A percentile compares a stretch with the other conserved stretches of the same genome.
Evolutionary conservation across 2,888 invertebrate genomes (phyloP).

Genomic region (Sericinus montela): DNA sequence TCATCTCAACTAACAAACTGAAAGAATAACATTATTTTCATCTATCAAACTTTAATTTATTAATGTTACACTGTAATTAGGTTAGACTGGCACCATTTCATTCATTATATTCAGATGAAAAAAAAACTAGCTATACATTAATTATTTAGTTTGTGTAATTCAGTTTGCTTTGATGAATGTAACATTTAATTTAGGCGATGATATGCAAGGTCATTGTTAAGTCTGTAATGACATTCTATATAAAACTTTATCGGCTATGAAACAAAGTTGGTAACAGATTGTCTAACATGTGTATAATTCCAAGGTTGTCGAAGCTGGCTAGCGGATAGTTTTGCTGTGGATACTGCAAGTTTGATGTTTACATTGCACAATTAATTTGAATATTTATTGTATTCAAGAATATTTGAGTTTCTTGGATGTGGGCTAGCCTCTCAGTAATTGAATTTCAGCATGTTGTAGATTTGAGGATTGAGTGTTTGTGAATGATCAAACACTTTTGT

Average conservation of each 20-base stretch:
- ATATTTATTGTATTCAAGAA: constrained; percentile 13
- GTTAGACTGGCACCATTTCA: constrained; percentile 60
- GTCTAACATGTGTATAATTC: constrained; percentile 31
- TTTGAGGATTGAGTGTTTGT: background rate
- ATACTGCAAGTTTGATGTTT: constrained; percentile 36
- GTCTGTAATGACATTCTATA: constrained; percentile 24
- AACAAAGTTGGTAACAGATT: constrained; percentile 43
- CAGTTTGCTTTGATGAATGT: constrained; percentile 22
- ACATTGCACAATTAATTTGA: constrained; percentile 33
- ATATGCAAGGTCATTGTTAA: constrained; percentile 59
- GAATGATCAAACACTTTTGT: background rate
- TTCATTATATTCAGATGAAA: constrained; percentile 28
- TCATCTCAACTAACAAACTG: constrained; percentile 56
- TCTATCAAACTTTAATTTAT: constrained; percentile 28
- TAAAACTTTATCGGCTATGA: constrained; percentile 31
- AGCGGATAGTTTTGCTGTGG: constrained; percentile 30
- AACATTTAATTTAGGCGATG: constrained; percentile 44
- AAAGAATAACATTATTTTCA: constrained; percentile 41
- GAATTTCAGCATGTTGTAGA: constrained; percentile 8
- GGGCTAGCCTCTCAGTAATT: constrained; percentile 3
- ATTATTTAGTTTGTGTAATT: constrained; percentile 22
- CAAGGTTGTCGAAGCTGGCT: constrained; percentile 45
- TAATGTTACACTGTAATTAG: constrained; percentile 43
- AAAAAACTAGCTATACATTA: constrained; percentile 21
- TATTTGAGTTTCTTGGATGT: constrained; percentile 2